Percentiles rank a stretch among this genome's conserved stretches.
phyloP scores from a whole-genome alignment of 1,140 invertebrate genomes.

The Pemphigus obesinymphae region DNA sequence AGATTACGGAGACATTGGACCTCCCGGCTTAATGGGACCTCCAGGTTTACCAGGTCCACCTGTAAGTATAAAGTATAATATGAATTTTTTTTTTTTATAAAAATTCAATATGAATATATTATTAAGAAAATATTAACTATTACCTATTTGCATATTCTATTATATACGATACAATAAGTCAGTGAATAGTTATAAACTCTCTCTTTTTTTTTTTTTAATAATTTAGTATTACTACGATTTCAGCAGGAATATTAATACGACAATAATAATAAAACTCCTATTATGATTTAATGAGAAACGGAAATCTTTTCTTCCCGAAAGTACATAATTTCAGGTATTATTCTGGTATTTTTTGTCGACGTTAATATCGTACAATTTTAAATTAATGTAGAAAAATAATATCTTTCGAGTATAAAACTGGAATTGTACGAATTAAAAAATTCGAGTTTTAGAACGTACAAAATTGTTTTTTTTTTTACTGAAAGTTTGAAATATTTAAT shows the following conservation, averaged over 20 bases:
- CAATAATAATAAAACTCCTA: neutral
- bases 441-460: too few relatives aligned
- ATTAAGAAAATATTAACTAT: neutral
- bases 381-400: neutral
- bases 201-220: too few relatives aligned
- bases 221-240: too few relatives aligned
- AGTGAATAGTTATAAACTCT: too few relatives aligned
- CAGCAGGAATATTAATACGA: too few relatives aligned
- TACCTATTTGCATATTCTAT: neutral
- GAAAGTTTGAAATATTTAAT: too few relatives aligned
- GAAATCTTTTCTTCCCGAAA: neutral
- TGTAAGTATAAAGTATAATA: constrained; percentile 51
- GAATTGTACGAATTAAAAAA: too few relatives aligned
- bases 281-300: neutral
- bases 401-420: neutral
- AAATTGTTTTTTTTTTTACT: too few relatives aligned
- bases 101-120: neutral
- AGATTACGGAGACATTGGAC: constrained; percentile 85
- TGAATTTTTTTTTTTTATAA: neutral
- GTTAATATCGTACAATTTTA: neutral
- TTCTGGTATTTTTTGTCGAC: too few relatives aligned
- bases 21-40: constrained; percentile 77
- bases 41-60: constrained; percentile 78
- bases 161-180: neutral
- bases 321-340: neutral